Evolutionary conservation across 2,888 invertebrate genomes (phyloP), one percentile per base, ranked within the genome.

Genomic region (Blastobasis lacticolella): DNA sequence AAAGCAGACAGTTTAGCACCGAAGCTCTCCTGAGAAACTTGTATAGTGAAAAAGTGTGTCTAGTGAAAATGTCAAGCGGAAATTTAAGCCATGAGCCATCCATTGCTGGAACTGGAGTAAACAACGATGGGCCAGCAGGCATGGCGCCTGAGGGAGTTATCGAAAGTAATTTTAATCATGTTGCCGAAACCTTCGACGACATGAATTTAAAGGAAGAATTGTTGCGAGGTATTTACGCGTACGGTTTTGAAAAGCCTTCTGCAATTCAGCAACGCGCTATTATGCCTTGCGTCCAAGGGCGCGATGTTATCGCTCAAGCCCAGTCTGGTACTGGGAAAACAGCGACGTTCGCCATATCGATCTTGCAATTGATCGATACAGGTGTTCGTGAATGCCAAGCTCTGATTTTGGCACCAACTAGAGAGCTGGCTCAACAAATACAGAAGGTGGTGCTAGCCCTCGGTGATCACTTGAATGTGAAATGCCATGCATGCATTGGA

Each of bases 281-380:
- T 76, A 94, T 98, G 86, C 99, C 99, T 54, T 99, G 98, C 87
- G 95, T 96, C 57, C 94, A 93, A 81, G 97, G 97, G 55, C 94
- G 93, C 74, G 99, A 99, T 89, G 99, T 99, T 57, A 99, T 99
- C 88, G 99, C 99, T 71, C 99, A 99, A 89, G 99, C 99, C 64
- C 99, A 99, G 90, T 99, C 99, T 65, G 99, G 95, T 84, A 99
- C 99, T 82, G 99, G 99, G 62, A 99, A 99, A 90, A 99, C 99
- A 51, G 99, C 99, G 59, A 99, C 99, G 38, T 99, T 99, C 89
- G 97, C 98, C 51, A 97, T 99, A 88, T 97, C 98, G 54, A 98
- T 99, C 82, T 91, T 99, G 59, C 98, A 99, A 90, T 95, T 97
- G 89, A 96, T 99, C 77, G 97, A 99, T 82, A 95, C 96, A 54